phyloP scores from a whole-genome alignment of 2,113 vertebrate genomes.

The Bos indicus region DNA sequence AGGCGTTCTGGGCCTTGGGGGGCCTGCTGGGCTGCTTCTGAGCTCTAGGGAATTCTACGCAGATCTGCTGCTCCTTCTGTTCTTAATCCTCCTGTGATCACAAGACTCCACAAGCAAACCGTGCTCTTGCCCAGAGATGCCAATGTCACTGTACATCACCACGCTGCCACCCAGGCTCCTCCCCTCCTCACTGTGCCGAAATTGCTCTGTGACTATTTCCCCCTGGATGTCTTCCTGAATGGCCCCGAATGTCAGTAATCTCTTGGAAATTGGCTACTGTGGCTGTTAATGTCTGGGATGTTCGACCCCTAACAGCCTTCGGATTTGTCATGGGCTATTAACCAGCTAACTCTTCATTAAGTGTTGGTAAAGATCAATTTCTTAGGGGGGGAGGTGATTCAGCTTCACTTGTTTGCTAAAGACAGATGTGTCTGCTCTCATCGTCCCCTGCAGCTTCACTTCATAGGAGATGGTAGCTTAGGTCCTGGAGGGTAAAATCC shows the following conservation, averaged over 20 bases:
- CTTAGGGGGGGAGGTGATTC: background rate
- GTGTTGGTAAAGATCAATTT: conserved; percentile 57
- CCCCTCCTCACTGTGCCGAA: background rate
- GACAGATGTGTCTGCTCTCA: conserved; percentile 13
- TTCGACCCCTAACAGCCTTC: conserved; percentile 27
- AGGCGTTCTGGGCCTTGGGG: too few relatives aligned
- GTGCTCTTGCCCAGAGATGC: background rate
- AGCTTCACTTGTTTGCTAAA: background rate
- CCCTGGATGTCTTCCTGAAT: background rate
- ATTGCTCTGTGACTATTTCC: background rate
- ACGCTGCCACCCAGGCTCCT: background rate
- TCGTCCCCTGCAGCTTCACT: background rate
- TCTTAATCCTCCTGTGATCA: background rate
- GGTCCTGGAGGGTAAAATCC: background rate
- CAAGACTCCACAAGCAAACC: background rate
- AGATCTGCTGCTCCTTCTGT: background rate
- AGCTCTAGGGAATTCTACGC: background rate
- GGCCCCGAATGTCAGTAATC: conserved; percentile 25
- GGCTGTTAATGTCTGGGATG: conserved; percentile 18
- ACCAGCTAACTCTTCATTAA: conserved; percentile 65
- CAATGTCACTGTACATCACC: background rate
- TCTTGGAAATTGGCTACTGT: conserved; percentile 35
- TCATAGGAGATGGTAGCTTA: background rate
- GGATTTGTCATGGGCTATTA: conserved; percentile 65
- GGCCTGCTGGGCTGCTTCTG: background rate